Conservation (phyloP, 2,797 vertebrate species). For the Brachymystax lenok region DNA sequence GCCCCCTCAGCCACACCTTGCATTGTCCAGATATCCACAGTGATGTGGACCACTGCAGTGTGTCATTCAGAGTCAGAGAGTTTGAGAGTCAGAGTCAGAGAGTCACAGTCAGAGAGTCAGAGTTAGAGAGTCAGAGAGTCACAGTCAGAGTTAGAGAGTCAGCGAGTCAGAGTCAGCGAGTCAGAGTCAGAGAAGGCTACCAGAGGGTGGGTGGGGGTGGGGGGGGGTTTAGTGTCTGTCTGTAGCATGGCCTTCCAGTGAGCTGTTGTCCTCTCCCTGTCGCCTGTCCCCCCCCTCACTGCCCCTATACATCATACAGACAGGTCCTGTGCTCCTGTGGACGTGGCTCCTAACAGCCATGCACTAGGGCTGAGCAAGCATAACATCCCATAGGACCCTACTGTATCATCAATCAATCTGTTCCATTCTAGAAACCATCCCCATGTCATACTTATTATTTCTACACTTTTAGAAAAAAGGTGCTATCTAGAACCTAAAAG, state of each 20-base stretch:
- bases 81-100: neutral
- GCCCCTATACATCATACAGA: conserved; percentile 34
- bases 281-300: conserved; percentile 3
- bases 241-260: neutral
- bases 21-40: neutral
- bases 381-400: conserved; percentile 52
- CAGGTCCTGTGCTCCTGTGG: conserved; percentile 25
- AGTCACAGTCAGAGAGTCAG: no score
- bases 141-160: no score
- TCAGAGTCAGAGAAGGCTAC: neutral
- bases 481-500: no score
- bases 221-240: no score
- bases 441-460: conserved; percentile 60
- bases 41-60: neutral
- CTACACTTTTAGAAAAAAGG: conserved; percentile 38
- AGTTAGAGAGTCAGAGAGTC: no score
- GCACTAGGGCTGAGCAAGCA: conserved; percentile 36
- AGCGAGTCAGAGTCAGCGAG: no score
- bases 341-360: conserved; percentile 61
- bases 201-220: no score
- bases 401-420: conserved; percentile 65
- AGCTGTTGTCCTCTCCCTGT: neutral
- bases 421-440: conserved; percentile 56
- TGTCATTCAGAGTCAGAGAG: neutral
- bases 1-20: neutral